Conservation (phyloP, 2,888 invertebrate genomes). For the Callyntrura guangdongensis region DNA sequence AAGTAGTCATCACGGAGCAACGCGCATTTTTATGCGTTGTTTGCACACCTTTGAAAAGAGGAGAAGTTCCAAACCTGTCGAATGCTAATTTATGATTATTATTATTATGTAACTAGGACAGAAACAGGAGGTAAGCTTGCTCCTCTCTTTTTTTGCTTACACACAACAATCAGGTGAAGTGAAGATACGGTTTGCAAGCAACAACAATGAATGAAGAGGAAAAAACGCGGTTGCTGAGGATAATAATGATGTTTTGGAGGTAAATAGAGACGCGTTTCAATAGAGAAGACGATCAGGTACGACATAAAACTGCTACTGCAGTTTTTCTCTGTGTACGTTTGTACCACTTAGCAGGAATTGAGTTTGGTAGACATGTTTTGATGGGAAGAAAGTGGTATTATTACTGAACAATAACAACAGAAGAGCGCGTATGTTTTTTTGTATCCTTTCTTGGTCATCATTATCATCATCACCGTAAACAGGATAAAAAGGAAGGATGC, state of each 20-base stretch:
- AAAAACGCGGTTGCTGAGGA: slow-evolving; percentile 10
- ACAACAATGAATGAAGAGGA: slow-evolving; percentile 22
- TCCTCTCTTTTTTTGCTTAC: background rate
- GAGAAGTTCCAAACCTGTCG: slow-evolving; percentile 69
- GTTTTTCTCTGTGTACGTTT: background rate
- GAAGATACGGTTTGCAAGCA: slow-evolving; percentile 13
- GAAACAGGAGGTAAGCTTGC: slow-evolving; percentile 11
- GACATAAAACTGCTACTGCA: slow-evolving; percentile 38
- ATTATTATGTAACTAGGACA: slow-evolving; percentile 60
- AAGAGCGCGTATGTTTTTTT: background rate
- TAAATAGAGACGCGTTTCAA: slow-evolving; percentile 29
- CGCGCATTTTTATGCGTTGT: background rate
- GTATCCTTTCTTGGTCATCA: slow-evolving; percentile 42
- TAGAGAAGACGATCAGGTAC: slow-evolving; percentile 47
- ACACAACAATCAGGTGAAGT: background rate
- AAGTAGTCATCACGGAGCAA: slow-evolving; percentile 5
- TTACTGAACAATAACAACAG: too few species aligned
- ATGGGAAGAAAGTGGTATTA: background rate
- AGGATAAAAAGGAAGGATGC: slow-evolving; percentile 2
- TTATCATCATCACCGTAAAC: background rate
- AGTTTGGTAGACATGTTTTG: background rate
- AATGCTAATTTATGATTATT: slow-evolving; percentile 76
- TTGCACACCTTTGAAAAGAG: background rate
- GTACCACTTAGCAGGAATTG: background rate
- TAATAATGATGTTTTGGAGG: slow-evolving; percentile 39